Conservation (phyloP, 2,888 invertebrate genomes). For the Mantis religiosa region DNA sequence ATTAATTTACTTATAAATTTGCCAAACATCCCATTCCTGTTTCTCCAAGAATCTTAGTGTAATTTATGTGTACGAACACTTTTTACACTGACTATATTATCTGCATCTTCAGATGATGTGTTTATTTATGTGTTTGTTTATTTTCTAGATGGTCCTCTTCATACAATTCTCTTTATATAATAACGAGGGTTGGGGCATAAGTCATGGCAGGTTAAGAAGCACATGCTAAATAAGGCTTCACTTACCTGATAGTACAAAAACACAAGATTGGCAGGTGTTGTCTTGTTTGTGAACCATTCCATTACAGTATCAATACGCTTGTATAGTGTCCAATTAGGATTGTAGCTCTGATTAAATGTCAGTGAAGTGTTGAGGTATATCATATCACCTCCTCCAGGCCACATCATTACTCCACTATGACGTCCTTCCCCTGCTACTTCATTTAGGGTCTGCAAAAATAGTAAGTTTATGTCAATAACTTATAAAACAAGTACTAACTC, state of each 20-base stretch:
- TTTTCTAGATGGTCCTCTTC: no score
- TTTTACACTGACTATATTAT: no score
- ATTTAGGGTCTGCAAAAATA: conserved; percentile 51
- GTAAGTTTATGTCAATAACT: background rate
- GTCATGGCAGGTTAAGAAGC: no score
- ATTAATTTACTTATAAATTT: no score
- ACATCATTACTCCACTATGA: conserved; percentile 64
- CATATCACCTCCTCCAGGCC: conserved; percentile 60
- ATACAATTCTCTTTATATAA: no score
- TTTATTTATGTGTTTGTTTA: no score
- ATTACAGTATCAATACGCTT: conserved; percentile 55
- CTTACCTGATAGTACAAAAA: conserved; percentile 61
- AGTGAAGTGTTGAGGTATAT: conserved; percentile 50
- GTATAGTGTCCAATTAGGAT: conserved; percentile 46
- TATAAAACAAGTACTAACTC: no score
- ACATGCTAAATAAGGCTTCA: conserved; percentile 55
- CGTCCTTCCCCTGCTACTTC: conserved; percentile 50
- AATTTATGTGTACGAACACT: no score
- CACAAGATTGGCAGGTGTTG: conserved; percentile 62
- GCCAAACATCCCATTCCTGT: no score
- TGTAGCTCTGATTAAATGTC: conserved; percentile 46
- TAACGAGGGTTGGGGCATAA: no score
- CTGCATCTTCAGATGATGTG: no score
- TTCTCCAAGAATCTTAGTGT: no score
- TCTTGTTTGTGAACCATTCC: conserved; percentile 53